Evolutionary conservation across 53 echinoderm and acorn worm genomes (phyloP), one percentile per base, ranked within the genome.

Genomic region (Patiria pectinifera): DNA sequence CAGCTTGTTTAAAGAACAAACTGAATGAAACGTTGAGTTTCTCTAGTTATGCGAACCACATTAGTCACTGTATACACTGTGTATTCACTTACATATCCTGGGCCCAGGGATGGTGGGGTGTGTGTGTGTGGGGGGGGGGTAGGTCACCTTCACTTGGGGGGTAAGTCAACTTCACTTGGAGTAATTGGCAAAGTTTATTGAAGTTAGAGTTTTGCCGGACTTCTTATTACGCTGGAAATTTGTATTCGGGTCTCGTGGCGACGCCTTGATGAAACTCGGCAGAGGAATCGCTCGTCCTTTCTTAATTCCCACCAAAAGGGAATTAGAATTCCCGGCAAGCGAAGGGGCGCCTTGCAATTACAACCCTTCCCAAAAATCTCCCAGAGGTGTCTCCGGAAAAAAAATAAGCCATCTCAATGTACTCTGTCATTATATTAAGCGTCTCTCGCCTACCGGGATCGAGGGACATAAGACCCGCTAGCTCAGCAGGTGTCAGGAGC

Each of bases 401-500:
- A 66, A 18, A 60, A 61, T 8, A 69, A 70, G 70, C n/a, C 86
- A 48, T 19, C 12, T 23, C 11, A 71, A 85, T 66, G 12, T 16
- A n/a, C 66, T 26, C 69, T 19, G 45, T 59, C 87, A 62, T 88
- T 76, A 18, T 35, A 90, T 90, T 90, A 90, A 90, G 80, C 81
- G 90, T 48, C 82, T 66, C 81, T 80, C 90, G 47, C 81, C 90
- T 80, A 46, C 63, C 48, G 66, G 90, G 90, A 81, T 45, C 80
- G 77, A 80, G 35, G 21, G 18, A 66, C 46, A 6, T 46, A 81
- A 69, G 81, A 80, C 80, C 90, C 22, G 80, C 16, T 13, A 80
- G 48, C 81, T 22, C 69, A 25, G 90, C 90, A 90, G 90, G 90
- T 90, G 90, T 90, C 63, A 80, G 45, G 46, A 53, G 23, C 61